Evolutionary conservation across 2,113 vertebrate species (phyloP).

Genomic region (Neotragus pygmaeus): DNA sequence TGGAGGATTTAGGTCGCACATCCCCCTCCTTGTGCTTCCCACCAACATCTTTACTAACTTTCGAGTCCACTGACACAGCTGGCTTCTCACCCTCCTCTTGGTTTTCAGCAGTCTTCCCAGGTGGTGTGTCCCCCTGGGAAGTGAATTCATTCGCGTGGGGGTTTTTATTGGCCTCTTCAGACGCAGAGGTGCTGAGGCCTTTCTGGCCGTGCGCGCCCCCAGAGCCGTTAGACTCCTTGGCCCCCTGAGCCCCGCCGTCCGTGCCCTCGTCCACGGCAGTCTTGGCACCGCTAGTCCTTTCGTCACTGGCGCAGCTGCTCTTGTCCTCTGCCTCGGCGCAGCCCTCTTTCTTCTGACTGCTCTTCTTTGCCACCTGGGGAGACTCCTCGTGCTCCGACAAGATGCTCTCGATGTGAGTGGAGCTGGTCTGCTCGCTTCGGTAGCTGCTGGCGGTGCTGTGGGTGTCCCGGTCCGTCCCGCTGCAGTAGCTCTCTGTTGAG

Average conservation of each 20-base stretch:
- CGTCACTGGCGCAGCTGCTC: conserved; percentile 76
- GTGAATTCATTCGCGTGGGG: conserved; percentile 95
- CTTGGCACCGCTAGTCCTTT: conserved; percentile 86
- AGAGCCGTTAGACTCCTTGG: conserved; percentile 64
- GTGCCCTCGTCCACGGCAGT: conserved; percentile 73
- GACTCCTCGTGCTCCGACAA: conserved; percentile 87
- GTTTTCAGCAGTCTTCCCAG: conserved; percentile 73
- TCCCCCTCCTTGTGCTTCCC: conserved; percentile 85
- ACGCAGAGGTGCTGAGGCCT: conserved; percentile 83
- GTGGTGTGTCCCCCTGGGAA: conserved; percentile 75
- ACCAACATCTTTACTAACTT: conserved; percentile 77
- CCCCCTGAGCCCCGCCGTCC: conserved; percentile 64
- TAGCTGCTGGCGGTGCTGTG: conserved; percentile 98
- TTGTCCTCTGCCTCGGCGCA: conserved; percentile 81
- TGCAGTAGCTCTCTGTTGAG: conserved; percentile 97
- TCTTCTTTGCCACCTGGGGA: conserved; percentile 83
- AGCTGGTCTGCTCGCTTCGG: conserved; percentile 96
- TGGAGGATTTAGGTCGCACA: conserved; percentile 84
- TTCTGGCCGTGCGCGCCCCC: conserved; percentile 75
- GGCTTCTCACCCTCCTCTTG: conserved; percentile 77
- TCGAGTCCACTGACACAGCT: conserved; percentile 72
- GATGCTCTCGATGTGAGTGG: conserved; percentile 94
- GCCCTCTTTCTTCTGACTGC: conserved; percentile 68
- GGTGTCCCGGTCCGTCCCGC: conserved; percentile 95
- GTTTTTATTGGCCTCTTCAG: conserved; percentile 97